Percentiles rank a stretch among this genome's conserved stretches.
phyloP scores from a whole-genome alignment of 2,113 vertebrate genomes.

The Stegastes partitus region DNA sequence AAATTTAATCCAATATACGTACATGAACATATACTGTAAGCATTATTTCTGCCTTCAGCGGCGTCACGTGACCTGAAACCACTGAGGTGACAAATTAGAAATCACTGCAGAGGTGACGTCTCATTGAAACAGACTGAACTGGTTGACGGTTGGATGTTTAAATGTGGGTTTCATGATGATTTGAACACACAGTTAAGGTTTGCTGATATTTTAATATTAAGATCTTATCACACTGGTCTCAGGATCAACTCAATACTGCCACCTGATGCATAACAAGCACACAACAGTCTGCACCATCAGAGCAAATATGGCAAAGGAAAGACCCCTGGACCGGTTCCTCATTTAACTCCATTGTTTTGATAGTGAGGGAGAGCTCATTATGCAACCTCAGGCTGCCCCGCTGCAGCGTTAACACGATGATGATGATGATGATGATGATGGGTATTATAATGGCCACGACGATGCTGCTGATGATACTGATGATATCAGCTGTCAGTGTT shows the following conservation, averaged over 20 bases:
- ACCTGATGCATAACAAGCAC: constrained; percentile 31
- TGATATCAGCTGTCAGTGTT: constrained; percentile 40
- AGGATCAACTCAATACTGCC: constrained; percentile 56
- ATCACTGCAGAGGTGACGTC: too few relatives aligned
- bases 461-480: constrained; percentile 23
- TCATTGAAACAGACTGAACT: too few relatives aligned
- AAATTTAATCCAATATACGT: neutral
- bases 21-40: neutral
- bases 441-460: constrained; percentile 24
- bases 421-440: constrained; percentile 25
- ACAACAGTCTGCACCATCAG: constrained; percentile 1
- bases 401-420: constrained; percentile 18
- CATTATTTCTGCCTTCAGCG: neutral
- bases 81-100: too few relatives aligned
- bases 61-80: neutral
- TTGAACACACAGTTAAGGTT: neutral
- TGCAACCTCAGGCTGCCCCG: neutral
- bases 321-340: constrained; percentile 1
- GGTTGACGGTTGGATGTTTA: too few relatives aligned
- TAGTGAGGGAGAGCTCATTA: constrained; percentile 23
- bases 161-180: too few relatives aligned
- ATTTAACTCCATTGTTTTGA: constrained; percentile 39
- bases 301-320: constrained; percentile 42
- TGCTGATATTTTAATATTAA: constrained; percentile 3
- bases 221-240: neutral